Percentiles rank a stretch among this genome's conserved stretches.
Evolutionary conservation across 2,113 vertebrate genomes (phyloP).

Genomic region (Catagonus wagneri): DNA sequence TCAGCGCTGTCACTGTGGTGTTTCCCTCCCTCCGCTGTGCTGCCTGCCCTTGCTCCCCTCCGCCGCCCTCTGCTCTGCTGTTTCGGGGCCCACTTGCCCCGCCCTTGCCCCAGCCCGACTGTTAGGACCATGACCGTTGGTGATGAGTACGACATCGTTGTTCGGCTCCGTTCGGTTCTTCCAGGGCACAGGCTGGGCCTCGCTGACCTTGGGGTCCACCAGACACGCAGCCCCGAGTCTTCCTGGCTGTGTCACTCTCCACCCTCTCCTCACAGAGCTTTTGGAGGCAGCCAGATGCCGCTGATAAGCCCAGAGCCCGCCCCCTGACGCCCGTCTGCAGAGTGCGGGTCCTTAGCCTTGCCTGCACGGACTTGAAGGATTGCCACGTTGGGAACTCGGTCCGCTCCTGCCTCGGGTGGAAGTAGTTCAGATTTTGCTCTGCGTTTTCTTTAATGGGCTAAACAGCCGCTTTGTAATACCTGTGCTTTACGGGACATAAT

Average conservation of each 20-base stretch:
- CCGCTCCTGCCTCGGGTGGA: constrained; percentile 79
- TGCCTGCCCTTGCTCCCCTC: not conserved
- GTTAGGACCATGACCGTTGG: too few relatives aligned
- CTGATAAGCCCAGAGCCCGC: constrained; percentile 14
- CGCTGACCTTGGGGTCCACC: fast-evolving
- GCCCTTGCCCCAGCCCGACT: too few relatives aligned
- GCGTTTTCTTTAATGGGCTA: constrained; percentile 84
- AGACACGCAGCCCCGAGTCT: fast-evolving
- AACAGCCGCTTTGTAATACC: constrained; percentile 83
- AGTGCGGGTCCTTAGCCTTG: not conserved
- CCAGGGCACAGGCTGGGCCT: not conserved
- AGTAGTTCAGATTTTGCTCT: constrained; percentile 84
- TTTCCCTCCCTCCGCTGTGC: not conserved
- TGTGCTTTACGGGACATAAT: constrained; percentile 84
- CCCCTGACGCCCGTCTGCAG: too few relatives aligned
- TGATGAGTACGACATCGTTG: not conserved
- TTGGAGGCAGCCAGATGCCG: constrained; percentile 4
- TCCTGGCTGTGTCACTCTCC: too few relatives aligned
- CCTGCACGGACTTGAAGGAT: constrained; percentile 48
- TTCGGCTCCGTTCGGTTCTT: not conserved
- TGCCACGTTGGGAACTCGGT: constrained; percentile 52
- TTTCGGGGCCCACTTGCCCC: not conserved
- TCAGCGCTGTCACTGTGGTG: fast-evolving
- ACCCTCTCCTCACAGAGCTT: not conserved
- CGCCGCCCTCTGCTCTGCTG: fast-evolving